phyloP scores from a whole-genome alignment of 2,113 vertebrate genomes.

The Geothlypis trichas region DNA sequence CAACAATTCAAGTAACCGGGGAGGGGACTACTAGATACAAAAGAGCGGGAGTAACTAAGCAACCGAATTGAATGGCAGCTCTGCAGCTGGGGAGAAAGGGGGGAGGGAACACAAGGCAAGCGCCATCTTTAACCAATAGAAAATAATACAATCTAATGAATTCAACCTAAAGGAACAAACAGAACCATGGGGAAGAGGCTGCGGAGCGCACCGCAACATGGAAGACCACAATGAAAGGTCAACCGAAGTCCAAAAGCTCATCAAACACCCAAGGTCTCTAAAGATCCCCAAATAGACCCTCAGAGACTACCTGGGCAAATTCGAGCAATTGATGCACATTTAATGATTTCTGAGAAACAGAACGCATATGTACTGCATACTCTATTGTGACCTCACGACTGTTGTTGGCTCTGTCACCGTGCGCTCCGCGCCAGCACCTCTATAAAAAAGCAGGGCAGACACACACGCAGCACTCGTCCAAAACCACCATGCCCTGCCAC shows the following conservation, averaged over 20 bases:
- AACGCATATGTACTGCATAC: neutral
- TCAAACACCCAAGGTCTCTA: rapidly evolving
- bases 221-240: neutral
- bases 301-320: neutral
- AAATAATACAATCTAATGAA: no score
- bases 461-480: no score
- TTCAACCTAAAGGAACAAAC: no score
- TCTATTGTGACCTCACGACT: neutral
- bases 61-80: no score
- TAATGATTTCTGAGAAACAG: neutral
- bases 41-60: no score
- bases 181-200: no score
- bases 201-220: no score
- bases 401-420: neutral
- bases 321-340: neutral
- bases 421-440: rapidly evolving
- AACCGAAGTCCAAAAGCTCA: neutral
- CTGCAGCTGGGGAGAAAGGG: no score
- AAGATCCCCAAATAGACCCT: neutral
- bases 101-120: no score
- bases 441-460: neutral
- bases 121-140: no score
- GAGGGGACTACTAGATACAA: no score
- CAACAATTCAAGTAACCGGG: no score
- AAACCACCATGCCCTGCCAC: neutral